Conservation (phyloP, 2,888 invertebrate species). For the Limnephilus auricula region DNA sequence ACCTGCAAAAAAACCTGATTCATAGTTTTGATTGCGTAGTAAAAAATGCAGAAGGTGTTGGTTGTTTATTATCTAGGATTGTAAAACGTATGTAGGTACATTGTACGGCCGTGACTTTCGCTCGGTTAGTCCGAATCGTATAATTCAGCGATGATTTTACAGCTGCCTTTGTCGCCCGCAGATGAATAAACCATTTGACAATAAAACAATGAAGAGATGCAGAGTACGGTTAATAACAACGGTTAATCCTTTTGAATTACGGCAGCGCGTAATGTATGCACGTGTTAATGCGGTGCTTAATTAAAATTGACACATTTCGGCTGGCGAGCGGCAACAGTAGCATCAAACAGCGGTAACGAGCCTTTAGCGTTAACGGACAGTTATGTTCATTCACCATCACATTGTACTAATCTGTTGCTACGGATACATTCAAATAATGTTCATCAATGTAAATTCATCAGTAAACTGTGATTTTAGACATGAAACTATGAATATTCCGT, state of each 20-base stretch:
- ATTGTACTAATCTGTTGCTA: conserved; percentile 20
- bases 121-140: background rate
- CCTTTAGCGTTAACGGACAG: conserved; percentile 1
- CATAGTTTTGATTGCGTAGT: background rate
- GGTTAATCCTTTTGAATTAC: conserved; percentile 37
- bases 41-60: background rate
- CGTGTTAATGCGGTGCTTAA: conserved; percentile 33
- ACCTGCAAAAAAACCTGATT: background rate
- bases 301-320: conserved; percentile 46
- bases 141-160: conserved; percentile 6
- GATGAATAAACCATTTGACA: conserved; percentile 35
- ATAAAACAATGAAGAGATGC: conserved; percentile 40
- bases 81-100: background rate
- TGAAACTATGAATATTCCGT: background rate
- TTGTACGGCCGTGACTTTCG: conserved; percentile 41
- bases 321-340: background rate
- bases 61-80: background rate
- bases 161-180: conserved; percentile 24
- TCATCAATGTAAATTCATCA: background rate
- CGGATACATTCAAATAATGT: conserved; percentile 9
- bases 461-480: background rate
- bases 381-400: conserved; percentile 31
- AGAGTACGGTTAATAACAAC: conserved; percentile 44
- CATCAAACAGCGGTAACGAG: conserved; percentile 5
- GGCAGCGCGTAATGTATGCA: conserved; percentile 32